Percentiles rank a stretch among this genome's conserved stretches.
Evolutionary conservation across 2,797 vertebrate species (phyloP).

Genomic region (Pseudochromis fuscus): DNA sequence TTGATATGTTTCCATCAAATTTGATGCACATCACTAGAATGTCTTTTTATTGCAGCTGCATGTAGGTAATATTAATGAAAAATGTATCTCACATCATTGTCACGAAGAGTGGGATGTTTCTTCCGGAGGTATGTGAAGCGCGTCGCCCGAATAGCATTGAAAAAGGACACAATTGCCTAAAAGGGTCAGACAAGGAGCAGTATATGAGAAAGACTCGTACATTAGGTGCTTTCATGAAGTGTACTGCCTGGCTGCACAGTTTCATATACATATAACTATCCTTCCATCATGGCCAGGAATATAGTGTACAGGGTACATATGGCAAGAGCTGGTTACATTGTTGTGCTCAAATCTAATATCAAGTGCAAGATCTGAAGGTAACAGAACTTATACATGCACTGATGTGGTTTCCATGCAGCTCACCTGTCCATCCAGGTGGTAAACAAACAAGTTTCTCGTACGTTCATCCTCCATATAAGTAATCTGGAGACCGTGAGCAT

Average conservation of each 20-base stretch:
- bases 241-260: background rate
- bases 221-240: background rate
- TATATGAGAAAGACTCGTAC: background rate
- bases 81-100: conserved; percentile 84
- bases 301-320: background rate
- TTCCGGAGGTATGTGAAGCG: conserved; percentile 88
- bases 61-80: background rate
- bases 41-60: background rate
- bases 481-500: conserved; percentile 90
- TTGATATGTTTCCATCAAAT: background rate
- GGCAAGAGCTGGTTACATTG: background rate
- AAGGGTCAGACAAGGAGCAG: conserved; percentile 19
- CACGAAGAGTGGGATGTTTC: conserved; percentile 83
- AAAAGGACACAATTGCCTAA: conserved; percentile 90
- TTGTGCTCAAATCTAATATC: background rate
- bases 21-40: background rate
- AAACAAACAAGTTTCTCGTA: conserved; percentile 92
- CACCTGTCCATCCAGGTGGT: conserved; percentile 90
- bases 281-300: background rate
- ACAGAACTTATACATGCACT: background rate
- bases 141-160: conserved; percentile 90
- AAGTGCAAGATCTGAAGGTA: background rate
- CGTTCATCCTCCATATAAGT: conserved; percentile 85
- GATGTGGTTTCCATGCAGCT: conserved; percentile 45
- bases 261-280: too few species aligned